Evolutionary conservation across 2,888 invertebrate genomes (phyloP).

Genomic region (Nephrotoma flavescens): DNA sequence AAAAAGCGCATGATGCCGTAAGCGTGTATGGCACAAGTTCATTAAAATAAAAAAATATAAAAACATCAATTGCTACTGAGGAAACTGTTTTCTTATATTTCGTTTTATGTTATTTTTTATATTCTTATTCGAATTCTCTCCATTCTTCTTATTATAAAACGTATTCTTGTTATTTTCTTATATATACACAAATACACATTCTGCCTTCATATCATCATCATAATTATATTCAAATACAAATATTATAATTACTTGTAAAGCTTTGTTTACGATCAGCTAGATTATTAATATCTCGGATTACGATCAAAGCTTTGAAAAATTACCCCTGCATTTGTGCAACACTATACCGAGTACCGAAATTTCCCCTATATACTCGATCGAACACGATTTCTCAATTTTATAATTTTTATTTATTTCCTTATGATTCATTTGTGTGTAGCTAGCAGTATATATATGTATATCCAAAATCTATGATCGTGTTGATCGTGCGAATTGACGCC

Average conservation of each 20-base stretch:
- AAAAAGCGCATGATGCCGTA: not conserved
- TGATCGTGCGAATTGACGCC: constrained; percentile 7
- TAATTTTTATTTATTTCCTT: not conserved
- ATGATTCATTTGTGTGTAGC: not conserved
- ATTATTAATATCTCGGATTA: not conserved
- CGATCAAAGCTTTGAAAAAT: not conserved
- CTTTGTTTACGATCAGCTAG: not conserved
- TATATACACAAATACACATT: not conserved
- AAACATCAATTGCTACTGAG: not conserved
- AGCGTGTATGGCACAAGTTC: constrained; percentile 4
- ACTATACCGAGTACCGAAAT: not conserved
- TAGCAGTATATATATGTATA: not conserved
- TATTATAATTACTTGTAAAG: not conserved
- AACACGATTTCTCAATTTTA: not conserved
- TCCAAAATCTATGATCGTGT: constrained; percentile 2
- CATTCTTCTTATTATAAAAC: not conserved
- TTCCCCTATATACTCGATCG: not conserved
- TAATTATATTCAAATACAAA: not conserved
- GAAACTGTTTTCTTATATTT: not conserved
- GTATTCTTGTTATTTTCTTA: not conserved
- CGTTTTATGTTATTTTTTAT: not conserved
- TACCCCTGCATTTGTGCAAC: not conserved
- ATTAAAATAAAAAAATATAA: not conserved
- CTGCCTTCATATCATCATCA: not conserved
- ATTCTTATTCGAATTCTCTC: not conserved